A percentile compares a stretch with the other conserved stretches of the same genome.
These are phyloP conservation scores for Drosophila bunnanda DNA, from an alignment of 2,888 invertebrate genomes.

Conservation along the genomic window DNA sequence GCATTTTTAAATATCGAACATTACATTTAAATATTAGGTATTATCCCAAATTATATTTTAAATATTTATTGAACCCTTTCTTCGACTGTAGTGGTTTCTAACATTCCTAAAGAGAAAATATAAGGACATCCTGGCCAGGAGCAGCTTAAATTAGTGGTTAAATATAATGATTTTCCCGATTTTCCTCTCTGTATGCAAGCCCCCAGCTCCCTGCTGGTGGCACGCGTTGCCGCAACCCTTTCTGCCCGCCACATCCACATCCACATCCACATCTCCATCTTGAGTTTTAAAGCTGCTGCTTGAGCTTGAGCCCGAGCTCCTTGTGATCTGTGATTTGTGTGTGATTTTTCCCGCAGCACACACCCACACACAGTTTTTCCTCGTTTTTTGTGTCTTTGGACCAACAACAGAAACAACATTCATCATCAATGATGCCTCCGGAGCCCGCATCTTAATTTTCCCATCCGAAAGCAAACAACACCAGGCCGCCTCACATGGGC, in stretches of 20 bases:
- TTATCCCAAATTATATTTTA: too few species aligned
- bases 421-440: slow-evolving; percentile 61
- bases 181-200: neutral
- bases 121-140: too few species aligned
- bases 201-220: slow-evolving; percentile 2
- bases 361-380: slow-evolving; percentile 18
- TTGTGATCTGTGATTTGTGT: slow-evolving; percentile 61
- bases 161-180: too few species aligned
- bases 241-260: slow-evolving; percentile 26
- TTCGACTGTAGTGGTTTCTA: too few species aligned
- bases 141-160: too few species aligned
- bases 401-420: slow-evolving; percentile 50
- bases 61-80: too few species aligned
- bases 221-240: slow-evolving; percentile 43
- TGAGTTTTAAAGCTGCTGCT: neutral
- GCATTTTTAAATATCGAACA: too few species aligned
- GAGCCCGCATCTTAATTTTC: slow-evolving; percentile 76
- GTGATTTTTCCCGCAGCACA: slow-evolving; percentile 49
- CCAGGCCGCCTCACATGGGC: slow-evolving; percentile 26
- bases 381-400: slow-evolving; percentile 30
- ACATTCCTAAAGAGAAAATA: too few species aligned
- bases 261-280: slow-evolving; percentile 12
- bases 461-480: slow-evolving; percentile 64
- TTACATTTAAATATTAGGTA: too few species aligned
- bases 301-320: slow-evolving; percentile 16